These are phyloP conservation scores for Telmatochromis brichardi DNA, from an alignment of 2,113 vertebrate genomes.

Conservation along the genomic window DNA sequence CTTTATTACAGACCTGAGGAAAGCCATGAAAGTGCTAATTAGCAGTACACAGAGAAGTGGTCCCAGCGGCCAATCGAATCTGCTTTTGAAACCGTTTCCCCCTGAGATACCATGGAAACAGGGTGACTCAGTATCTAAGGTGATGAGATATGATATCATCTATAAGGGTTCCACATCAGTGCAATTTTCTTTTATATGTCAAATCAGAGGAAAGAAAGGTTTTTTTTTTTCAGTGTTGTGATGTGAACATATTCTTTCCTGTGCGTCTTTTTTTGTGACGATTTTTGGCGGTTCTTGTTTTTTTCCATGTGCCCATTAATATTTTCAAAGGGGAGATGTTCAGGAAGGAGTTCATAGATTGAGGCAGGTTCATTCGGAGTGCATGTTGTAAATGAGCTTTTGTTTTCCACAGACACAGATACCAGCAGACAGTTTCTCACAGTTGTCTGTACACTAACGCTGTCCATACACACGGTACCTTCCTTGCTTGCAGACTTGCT, in stretches of 20 bases:
- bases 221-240: neutral
- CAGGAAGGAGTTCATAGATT: neutral
- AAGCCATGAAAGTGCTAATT: slow-evolving; percentile 55
- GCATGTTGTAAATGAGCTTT: neutral
- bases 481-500: neutral
- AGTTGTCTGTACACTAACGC: neutral
- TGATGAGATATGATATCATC: slow-evolving; percentile 36
- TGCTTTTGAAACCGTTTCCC: slow-evolving; percentile 43
- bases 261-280: neutral
- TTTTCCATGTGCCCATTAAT: slow-evolving; percentile 5
- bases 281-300: neutral
- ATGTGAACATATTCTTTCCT: neutral
- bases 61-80: slow-evolving; percentile 44
- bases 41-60: slow-evolving; percentile 47
- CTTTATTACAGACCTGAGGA: slow-evolving; percentile 40
- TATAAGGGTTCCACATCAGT: neutral
- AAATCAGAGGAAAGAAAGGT: neutral
- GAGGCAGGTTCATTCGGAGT: slow-evolving; percentile 28
- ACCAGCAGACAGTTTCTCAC: neutral
- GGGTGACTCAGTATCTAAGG: slow-evolving; percentile 22
- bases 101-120: slow-evolving; percentile 49
- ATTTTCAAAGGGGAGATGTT: slow-evolving; percentile 11
- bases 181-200: neutral
- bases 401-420: neutral
- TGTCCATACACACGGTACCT: neutral